Base-by-base conservation (phyloP, 1,140 invertebrate species). In the Nixonia krombeini region DNA sequence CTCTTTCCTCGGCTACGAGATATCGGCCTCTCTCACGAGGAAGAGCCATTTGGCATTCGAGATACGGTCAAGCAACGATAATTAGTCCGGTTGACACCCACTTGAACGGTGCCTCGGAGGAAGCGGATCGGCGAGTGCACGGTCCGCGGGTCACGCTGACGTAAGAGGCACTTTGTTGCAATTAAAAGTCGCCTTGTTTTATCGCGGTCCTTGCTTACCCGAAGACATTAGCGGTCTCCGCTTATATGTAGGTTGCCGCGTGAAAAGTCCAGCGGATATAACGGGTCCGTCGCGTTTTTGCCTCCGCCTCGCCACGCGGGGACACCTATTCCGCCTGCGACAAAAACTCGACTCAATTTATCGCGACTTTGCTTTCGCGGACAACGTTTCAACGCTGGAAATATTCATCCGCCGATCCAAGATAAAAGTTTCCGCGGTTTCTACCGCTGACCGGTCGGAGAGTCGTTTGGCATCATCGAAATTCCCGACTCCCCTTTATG, bases 61-160 rank as follows among this genome's bases (percentile, higher is more conserved):
- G 71, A 67, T 68, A 73, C 62, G 50, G 45, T 41, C 44, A 50
- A 57, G 33, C 59, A 62, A 67, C 38, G 74, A 71, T 79, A 80
- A 82, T 80, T 78, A 80, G 71, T 75, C 65, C 56, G 51, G 70
- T 70, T 69, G 71, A 73, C 69, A 66, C 71, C 63, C 59, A 66
- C 66, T 61, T 59, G 63, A 62, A 56, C 46, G 66, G 7, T 62
- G 61, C 38, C 61, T 49, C 47, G 55, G 23, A 69, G 59, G 57
- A 72, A 72, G 65, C 67, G 56, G 57, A 68, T 69, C 65, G 63
- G 45, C 66, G 51, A 59, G 67, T 73, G 72, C 71, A 73, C 67
- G 69, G 58, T 70, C 55, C 31, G 44, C 63, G 62, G 65, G 70
- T 70, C 64, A 66, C 42, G 50, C 29, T 68, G 72, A 70, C 55